phyloP scores from a whole-genome alignment of 2,888 invertebrate species.

The Endomychus coccineus region DNA sequence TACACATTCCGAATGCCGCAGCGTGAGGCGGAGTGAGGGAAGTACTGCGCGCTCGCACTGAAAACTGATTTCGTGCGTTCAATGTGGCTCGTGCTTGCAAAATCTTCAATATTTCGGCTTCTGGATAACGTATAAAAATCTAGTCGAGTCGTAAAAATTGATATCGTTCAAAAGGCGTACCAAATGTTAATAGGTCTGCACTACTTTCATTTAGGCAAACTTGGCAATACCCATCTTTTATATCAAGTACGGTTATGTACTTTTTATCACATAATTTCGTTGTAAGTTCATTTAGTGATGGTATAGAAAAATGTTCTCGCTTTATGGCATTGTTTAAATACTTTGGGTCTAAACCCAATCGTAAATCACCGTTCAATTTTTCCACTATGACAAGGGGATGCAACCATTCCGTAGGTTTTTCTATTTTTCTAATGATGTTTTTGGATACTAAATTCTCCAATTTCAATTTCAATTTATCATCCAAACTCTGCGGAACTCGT shows the following conservation, averaged over 20 bases:
- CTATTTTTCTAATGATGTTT: slow-evolving; percentile 4
- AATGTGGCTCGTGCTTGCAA: no score
- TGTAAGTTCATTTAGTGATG: slow-evolving; percentile 5
- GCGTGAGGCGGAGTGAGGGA: no score
- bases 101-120: no score
- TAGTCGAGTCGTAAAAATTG: no score
- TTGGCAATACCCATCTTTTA: slow-evolving; percentile 7
- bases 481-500: slow-evolving; percentile 13
- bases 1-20: no score
- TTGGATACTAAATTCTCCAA: slow-evolving; percentile 8
- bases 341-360: slow-evolving; percentile 7
- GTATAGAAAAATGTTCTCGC: slow-evolving; percentile 7
- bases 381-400: slow-evolving; percentile 7
- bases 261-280: slow-evolving; percentile 2
- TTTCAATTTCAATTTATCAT: slow-evolving; percentile 13
- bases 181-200: no score
- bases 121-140: no score
- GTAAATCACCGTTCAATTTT: slow-evolving; percentile 4
- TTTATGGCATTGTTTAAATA: slow-evolving; percentile 4
- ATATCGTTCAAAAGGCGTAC: no score
- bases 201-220: not conserved
- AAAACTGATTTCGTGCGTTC: no score
- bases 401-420: slow-evolving; percentile 4
- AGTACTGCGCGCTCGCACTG: no score
- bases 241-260: slow-evolving; percentile 1